These are phyloP conservation scores for Diabrotica balteata DNA, from an alignment of 2,888 invertebrate species.

Conservation along the genomic window DNA sequence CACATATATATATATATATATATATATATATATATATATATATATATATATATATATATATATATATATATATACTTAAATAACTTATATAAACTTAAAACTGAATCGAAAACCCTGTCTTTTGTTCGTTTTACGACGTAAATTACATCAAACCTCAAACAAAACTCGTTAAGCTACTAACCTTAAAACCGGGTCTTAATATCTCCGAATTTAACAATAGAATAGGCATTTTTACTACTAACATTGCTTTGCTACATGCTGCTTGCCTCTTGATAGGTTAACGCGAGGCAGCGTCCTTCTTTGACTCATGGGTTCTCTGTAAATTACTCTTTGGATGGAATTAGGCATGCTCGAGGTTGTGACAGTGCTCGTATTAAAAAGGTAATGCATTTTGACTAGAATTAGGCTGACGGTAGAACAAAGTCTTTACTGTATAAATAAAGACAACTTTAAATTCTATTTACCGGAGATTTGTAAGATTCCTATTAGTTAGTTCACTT, in stretches of 20 bases:
- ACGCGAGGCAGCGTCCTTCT: conserved; percentile 60
- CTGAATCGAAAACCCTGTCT: too few relatives aligned
- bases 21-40: too few relatives aligned
- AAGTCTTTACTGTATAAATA: background rate
- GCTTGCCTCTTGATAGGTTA: conserved; percentile 59
- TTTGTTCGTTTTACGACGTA: too few relatives aligned
- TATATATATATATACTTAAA: too few relatives aligned
- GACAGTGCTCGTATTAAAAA: conserved; percentile 57
- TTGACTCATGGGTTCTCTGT: conserved; percentile 61
- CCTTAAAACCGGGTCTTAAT: background rate
- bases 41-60: too few relatives aligned
- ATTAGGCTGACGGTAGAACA: conserved; percentile 17
- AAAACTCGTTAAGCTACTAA: too few relatives aligned
- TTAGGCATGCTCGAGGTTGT: conserved; percentile 62
- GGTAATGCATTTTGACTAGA: conserved; percentile 52
- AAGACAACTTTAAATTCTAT: too few relatives aligned
- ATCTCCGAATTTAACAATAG: conserved; percentile 29
- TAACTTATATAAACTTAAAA: too few relatives aligned
- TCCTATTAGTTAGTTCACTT: too few relatives aligned
- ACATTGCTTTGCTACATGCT: conserved; percentile 54
- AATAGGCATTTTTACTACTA: conserved; percentile 50
- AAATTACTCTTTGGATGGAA: conserved; percentile 62
- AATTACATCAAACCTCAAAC: too few relatives aligned
- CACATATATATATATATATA: too few relatives aligned
- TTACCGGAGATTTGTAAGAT: too few relatives aligned